These are phyloP conservation scores for Conchocele bisecta DNA, from an alignment of 2,888 invertebrate species.

Conservation along the genomic window DNA sequence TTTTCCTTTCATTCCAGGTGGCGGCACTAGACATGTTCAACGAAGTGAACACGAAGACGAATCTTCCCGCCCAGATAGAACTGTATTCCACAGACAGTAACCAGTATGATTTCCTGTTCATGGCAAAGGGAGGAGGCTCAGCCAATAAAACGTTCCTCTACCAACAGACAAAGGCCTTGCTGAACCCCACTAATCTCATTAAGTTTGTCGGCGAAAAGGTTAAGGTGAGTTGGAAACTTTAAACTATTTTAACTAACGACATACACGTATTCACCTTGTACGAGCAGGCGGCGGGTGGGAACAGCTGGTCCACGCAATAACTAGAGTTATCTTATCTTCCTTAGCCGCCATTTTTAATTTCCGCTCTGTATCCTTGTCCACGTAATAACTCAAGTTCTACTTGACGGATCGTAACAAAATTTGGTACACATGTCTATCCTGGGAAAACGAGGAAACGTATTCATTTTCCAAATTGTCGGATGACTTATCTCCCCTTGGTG, in stretches of 20 bases:
- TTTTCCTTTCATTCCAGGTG: slow-evolving; percentile 74
- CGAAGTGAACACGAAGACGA: slow-evolving; percentile 82
- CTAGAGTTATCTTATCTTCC: too few species aligned
- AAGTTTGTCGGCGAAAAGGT: slow-evolving; percentile 82
- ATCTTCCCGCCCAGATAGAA: slow-evolving; percentile 83
- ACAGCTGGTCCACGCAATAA: too few species aligned
- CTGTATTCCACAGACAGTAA: slow-evolving; percentile 79
- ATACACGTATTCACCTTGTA: neutral
- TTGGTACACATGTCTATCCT: too few species aligned
- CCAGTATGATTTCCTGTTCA: slow-evolving; percentile 82
- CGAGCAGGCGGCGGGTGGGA: too few species aligned
- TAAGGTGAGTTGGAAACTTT: slow-evolving; percentile 70
- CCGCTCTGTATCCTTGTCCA: too few species aligned
- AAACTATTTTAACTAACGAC: neutral
- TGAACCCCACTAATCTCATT: slow-evolving; percentile 81
- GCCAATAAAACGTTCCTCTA: slow-evolving; percentile 83
- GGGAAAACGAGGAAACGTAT: too few species aligned
- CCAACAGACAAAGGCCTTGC: slow-evolving; percentile 82
- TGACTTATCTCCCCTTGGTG: too few species aligned
- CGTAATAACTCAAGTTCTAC: too few species aligned
- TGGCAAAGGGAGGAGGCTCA: slow-evolving; percentile 83
- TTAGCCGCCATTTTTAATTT: too few species aligned
- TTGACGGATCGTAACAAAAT: too few species aligned
- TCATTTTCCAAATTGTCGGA: too few species aligned
- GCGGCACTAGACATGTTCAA: slow-evolving; percentile 82